Evolutionary conservation across 2,888 invertebrate species (phyloP).

Genomic region (Liopterus haemorrhoidalis): DNA sequence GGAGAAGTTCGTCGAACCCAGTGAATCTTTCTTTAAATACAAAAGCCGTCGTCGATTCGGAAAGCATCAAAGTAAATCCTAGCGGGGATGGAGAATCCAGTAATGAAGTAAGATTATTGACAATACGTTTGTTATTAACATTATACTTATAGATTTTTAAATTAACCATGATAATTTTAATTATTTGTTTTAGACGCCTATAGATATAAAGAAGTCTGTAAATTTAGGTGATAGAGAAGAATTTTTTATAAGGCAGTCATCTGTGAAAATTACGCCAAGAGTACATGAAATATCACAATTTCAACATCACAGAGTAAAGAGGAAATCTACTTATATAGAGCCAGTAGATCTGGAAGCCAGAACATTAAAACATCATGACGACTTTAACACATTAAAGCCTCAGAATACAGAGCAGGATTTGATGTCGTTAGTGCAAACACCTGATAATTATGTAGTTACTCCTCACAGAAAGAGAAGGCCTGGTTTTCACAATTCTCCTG

Average conservation of each 20-base stretch:
- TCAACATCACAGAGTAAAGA: conserved; percentile 51
- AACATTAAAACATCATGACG: conserved; percentile 60
- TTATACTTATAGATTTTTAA: no score
- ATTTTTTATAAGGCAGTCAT: conserved; percentile 55
- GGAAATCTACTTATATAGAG: conserved; percentile 58
- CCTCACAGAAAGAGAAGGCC: conserved; percentile 81
- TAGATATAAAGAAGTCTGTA: conserved; percentile 13
- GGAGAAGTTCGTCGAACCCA: conserved; percentile 72
- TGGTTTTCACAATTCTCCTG: conserved; percentile 81
- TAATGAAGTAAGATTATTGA: conserved; percentile 39
- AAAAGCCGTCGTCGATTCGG: conserved; percentile 54
- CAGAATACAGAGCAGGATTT: conserved; percentile 60
- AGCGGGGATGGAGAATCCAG: conserved; percentile 44
- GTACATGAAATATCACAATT: conserved; percentile 50
- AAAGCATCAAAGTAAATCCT: conserved; percentile 38
- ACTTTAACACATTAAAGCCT: conserved; percentile 59
- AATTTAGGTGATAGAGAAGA: conserved; percentile 42
- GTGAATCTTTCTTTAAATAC: conserved; percentile 69
- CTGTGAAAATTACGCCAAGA: conserved; percentile 56
- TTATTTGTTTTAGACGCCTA: conserved; percentile 1
- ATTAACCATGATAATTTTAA: no score
- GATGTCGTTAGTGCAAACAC: conserved; percentile 65
- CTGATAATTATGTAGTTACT: conserved; percentile 77
- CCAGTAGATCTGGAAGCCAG: conserved; percentile 64
- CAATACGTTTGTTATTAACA: no score